phyloP scores from a whole-genome alignment of 2,888 invertebrate species.

The Drosophila austrosaltans region DNA sequence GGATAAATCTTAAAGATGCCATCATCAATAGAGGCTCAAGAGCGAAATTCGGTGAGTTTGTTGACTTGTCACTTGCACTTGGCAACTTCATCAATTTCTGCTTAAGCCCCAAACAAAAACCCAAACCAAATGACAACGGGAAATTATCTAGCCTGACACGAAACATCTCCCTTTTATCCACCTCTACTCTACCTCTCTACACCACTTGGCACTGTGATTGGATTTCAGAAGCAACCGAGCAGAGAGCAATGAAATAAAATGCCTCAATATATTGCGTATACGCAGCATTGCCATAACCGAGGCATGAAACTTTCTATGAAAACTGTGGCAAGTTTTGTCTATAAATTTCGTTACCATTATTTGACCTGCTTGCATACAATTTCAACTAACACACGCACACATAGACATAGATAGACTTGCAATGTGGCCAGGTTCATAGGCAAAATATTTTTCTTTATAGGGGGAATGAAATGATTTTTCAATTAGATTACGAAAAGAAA shows the following conservation, averaged over 20 bases:
- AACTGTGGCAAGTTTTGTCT: slow-evolving; percentile 59
- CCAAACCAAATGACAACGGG: slow-evolving; percentile 46
- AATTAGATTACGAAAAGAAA: no score
- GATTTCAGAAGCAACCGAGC: slow-evolving; percentile 11
- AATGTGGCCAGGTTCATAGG: slow-evolving; percentile 1
- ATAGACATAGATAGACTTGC: background rate
- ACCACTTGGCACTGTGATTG: slow-evolving; percentile 38
- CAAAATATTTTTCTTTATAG: background rate
- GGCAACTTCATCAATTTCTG: slow-evolving; percentile 73
- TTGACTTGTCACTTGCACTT: slow-evolving; percentile 72
- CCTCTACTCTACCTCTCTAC: background rate
- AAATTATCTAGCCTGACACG: slow-evolving; percentile 43
- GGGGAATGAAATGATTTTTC: background rate
- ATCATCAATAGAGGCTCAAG: slow-evolving; percentile 1
- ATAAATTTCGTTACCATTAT: slow-evolving; percentile 69
- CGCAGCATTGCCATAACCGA: slow-evolving; percentile 33
- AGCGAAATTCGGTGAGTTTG: slow-evolving; percentile 16
- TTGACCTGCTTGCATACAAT: slow-evolving; percentile 79
- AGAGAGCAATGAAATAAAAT: slow-evolving; percentile 5
- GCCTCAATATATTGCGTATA: slow-evolving; percentile 50
- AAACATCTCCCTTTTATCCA: background rate
- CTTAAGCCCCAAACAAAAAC: slow-evolving; percentile 50
- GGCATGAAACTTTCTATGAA: slow-evolving; percentile 18
- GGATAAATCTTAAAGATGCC: slow-evolving; percentile 39
- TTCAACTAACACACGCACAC: slow-evolving; percentile 33